A percentile compares a stretch with the other conserved stretches of the same genome.
These are phyloP conservation scores for Ageneiosus marmoratus DNA, from an alignment of 2,113 vertebrate genomes.

Conservation along the genomic window DNA sequence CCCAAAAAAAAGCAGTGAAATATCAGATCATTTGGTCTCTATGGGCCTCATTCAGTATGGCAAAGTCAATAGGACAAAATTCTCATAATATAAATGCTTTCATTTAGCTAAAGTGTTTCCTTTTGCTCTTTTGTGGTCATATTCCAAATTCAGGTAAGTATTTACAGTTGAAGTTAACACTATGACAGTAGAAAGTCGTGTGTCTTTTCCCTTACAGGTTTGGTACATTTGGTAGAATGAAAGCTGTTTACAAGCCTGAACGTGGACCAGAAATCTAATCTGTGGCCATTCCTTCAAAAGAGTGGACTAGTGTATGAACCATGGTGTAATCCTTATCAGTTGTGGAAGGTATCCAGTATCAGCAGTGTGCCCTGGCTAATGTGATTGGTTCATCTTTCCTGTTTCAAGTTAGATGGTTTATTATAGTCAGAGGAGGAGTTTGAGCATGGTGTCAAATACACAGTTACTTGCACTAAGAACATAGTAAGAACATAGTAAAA, in stretches of 20 bases:
- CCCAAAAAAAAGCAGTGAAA: background rate
- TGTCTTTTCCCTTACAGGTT: background rate
- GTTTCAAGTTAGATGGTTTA: background rate
- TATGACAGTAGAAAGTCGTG: background rate
- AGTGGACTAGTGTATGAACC: background rate
- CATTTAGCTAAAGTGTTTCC: background rate
- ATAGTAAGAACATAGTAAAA: too few relatives aligned
- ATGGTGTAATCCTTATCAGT: background rate
- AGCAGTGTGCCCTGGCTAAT: background rate
- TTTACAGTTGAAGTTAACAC: background rate
- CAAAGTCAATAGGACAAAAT: background rate
- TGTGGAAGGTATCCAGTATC: background rate
- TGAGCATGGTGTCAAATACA: background rate
- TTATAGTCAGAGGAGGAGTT: background rate
- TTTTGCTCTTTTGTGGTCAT: background rate
- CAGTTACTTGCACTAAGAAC: background rate
- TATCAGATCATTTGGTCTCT: slow-evolving; percentile 3
- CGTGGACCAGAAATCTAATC: background rate
- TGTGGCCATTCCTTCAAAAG: background rate
- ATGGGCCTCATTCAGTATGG: background rate
- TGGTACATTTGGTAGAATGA: background rate
- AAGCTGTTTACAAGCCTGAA: background rate
- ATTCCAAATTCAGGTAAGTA: background rate
- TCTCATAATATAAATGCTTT: background rate
- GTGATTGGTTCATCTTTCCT: background rate